phyloP scores from a whole-genome alignment of 2,113 vertebrate species.

The Sterna hirundo region DNA sequence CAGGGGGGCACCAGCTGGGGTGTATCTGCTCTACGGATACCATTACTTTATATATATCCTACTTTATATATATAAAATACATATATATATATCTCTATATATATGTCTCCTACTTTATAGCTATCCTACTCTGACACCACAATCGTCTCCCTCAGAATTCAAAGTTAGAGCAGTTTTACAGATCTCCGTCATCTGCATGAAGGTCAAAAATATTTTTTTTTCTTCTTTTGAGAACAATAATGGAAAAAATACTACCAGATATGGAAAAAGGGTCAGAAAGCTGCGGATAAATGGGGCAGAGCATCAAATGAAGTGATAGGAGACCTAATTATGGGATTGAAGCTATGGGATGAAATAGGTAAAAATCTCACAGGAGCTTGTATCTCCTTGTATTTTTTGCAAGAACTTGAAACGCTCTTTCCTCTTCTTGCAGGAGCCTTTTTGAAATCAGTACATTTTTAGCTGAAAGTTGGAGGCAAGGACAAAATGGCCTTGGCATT shows the following conservation, averaged over 20 bases:
- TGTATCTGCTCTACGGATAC: neutral
- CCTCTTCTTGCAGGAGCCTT: neutral
- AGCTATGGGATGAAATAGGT: constrained; percentile 26
- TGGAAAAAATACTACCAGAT: neutral
- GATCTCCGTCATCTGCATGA: neutral
- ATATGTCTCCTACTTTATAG: neutral
- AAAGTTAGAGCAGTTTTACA: neutral
- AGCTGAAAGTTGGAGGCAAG: neutral
- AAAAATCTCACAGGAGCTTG: constrained; percentile 42
- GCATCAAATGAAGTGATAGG: neutral
- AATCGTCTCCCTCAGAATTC: neutral
- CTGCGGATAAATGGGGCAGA: constrained; percentile 7
- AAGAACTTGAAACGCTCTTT: neutral
- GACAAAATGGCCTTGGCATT: neutral
- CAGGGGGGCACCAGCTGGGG: fast-evolving
- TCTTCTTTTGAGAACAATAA: neutral
- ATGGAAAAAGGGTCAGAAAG: constrained; percentile 50
- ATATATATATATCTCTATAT: neutral
- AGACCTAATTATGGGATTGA: constrained; percentile 59
- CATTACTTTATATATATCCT: neutral
- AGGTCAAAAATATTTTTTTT: constrained; percentile 27
- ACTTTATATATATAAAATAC: neutral
- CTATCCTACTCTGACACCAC: neutral
- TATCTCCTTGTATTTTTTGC: neutral
- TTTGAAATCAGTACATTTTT: neutral